A percentile compares a stretch with the other conserved stretches of the same genome.
Evolutionary conservation across 2,888 invertebrate species (phyloP).

Genomic region (Lumbricus terrestris): DNA sequence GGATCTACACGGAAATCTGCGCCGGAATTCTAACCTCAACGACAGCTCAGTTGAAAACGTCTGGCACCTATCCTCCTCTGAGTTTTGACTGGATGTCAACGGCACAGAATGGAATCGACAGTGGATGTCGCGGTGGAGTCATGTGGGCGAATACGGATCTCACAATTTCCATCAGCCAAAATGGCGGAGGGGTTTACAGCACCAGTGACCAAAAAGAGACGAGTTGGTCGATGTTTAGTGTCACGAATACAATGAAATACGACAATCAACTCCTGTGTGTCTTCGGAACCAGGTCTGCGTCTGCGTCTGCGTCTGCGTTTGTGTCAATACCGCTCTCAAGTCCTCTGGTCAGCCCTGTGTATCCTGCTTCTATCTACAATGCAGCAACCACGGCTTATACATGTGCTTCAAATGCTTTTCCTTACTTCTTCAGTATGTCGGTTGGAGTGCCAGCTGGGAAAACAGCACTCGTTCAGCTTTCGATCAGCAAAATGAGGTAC

Average conservation of each 20-base stretch:
- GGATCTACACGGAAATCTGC: constrained; percentile 27
- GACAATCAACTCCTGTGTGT: neutral
- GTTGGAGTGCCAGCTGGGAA: constrained; percentile 25
- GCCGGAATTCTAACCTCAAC: neutral
- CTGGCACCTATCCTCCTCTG: constrained; percentile 26
- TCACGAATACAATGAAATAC: too few relatives aligned
- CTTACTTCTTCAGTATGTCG: constrained; percentile 28
- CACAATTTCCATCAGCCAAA: constrained; percentile 11
- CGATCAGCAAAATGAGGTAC: neutral
- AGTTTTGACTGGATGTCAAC: too few relatives aligned
- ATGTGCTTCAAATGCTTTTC: neutral
- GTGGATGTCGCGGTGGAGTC: constrained; percentile 25
- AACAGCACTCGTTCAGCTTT: neutral
- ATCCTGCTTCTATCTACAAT: neutral
- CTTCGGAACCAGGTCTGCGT: neutral
- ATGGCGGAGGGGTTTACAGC: constrained; percentile 16
- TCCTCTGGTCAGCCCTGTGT: neutral
- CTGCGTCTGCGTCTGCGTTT: too few relatives aligned
- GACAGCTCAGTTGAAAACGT: neutral
- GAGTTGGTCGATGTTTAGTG: constrained; percentile 29
- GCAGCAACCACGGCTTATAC: constrained; percentile 12
- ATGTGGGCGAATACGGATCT: neutral
- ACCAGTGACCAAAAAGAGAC: constrained; percentile 14
- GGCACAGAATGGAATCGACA: constrained; percentile 16
- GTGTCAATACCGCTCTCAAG: neutral